phyloP scores from a whole-genome alignment of 2,113 vertebrate genomes.

The Colaptes auratus region DNA sequence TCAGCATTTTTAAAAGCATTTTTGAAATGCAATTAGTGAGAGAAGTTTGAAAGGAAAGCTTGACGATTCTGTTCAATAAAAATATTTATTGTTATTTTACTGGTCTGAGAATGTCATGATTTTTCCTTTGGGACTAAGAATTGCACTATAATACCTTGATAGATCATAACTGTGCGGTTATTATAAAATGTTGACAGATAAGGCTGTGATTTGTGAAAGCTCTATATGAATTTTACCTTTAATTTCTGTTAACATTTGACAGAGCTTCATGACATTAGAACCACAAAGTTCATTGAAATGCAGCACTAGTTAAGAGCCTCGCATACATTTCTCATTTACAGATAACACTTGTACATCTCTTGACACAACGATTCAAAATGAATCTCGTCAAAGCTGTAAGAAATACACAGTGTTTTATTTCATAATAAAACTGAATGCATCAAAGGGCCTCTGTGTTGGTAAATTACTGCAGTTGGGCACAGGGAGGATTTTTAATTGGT shows the following conservation, averaged over 20 bases:
- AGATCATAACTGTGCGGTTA: constrained; percentile 69
- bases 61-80: constrained; percentile 69
- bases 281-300: constrained; percentile 76
- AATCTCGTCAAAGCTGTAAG: constrained; percentile 60
- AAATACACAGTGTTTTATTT: constrained; percentile 56
- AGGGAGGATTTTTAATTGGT: constrained; percentile 69
- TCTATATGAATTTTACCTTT: constrained; percentile 74
- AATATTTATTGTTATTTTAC: constrained; percentile 68
- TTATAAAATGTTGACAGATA: constrained; percentile 77
- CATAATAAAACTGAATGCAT: constrained; percentile 64
- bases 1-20: constrained; percentile 32
- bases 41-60: constrained; percentile 64
- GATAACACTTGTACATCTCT: constrained; percentile 72
- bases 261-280: constrained; percentile 74
- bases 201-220: constrained; percentile 73
- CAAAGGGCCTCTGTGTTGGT: constrained; percentile 32
- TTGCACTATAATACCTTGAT: constrained; percentile 60
- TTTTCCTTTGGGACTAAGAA: constrained; percentile 62
- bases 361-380: constrained; percentile 72
- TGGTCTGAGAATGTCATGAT: constrained; percentile 61
- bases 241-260: constrained; percentile 79
- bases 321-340: constrained; percentile 70
- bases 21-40: constrained; percentile 69
- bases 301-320: constrained; percentile 50
- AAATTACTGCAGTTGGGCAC: constrained; percentile 56